Percentiles rank a stretch among this genome's conserved stretches.
phyloP scores from a whole-genome alignment of 2,113 vertebrate species.

The Ursus arctos region DNA sequence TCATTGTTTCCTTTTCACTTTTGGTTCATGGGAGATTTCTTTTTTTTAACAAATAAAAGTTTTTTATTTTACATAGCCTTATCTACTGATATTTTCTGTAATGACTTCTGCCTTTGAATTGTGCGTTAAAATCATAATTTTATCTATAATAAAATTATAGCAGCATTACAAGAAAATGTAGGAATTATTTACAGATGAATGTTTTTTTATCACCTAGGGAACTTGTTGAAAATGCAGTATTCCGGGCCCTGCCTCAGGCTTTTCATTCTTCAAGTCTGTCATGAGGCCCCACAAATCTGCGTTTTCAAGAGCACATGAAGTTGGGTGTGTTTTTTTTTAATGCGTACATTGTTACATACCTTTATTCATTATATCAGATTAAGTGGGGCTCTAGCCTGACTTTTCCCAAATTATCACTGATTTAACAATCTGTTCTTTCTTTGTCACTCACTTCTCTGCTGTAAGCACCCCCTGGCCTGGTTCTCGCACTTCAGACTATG shows the following conservation, averaged over 20 bases:
- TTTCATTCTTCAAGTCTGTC: not conserved
- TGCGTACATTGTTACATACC: not conserved
- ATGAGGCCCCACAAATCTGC: not conserved
- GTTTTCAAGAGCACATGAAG: not conserved
- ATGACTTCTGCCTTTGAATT: conserved; percentile 4
- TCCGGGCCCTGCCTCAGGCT: not conserved
- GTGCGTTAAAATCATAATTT: not conserved
- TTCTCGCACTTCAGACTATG: not conserved
- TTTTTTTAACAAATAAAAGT: not conserved
- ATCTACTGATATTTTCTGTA: not conserved
- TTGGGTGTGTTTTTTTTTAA: not conserved
- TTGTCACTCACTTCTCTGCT: not conserved
- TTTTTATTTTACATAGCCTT: not conserved
- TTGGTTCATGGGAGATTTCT: not conserved
- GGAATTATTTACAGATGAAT: not conserved
- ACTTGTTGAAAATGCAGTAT: not conserved
- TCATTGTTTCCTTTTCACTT: conserved; percentile 22
- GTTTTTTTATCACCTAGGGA: not conserved
- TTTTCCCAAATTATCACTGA: not conserved
- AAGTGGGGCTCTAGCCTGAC: not conserved
- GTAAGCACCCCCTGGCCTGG: not conserved
- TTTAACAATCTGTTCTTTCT: not conserved
- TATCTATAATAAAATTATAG: not conserved
- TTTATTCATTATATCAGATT: not conserved
- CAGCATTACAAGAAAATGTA: not conserved